Conservation (phyloP, 92 coral and sea anemone species). For the Actinostola sp. region DNA sequence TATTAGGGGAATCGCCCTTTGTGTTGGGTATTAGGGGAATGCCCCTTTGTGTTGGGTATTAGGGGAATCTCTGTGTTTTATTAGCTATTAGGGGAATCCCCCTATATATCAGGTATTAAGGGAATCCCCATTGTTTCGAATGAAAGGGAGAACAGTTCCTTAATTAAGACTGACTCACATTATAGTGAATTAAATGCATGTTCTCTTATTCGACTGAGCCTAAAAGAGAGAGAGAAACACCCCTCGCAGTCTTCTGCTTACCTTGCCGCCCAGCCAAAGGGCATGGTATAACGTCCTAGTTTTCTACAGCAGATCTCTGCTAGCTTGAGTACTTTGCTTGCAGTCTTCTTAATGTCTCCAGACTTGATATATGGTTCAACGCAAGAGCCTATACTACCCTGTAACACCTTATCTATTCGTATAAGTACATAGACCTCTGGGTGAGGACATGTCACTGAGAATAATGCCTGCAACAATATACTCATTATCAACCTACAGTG, state of each 20-base stretch:
- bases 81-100: no score
- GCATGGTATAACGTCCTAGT: conserved; percentile 83
- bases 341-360: conserved; percentile 84
- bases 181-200: no score
- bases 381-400: conserved; percentile 90
- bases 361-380: conserved; percentile 95
- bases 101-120: no score
- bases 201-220: no score
- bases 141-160: no score
- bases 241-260: conserved; percentile 21
- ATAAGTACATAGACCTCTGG: conserved; percentile 88
- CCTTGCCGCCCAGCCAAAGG: conserved; percentile 96
- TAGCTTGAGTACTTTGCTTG: conserved; percentile 79
- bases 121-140: no score
- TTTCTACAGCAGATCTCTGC: conserved; percentile 93
- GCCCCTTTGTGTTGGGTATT: no score
- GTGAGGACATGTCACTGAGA: conserved; percentile 85
- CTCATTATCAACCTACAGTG: neutral
- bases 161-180: no score
- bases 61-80: no score
- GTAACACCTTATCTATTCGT: conserved; percentile 92
- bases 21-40: no score
- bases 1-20: no score
- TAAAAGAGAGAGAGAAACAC: no score
- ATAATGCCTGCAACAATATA: conserved; percentile 65